These are phyloP conservation scores for Lacanobia wlatinum DNA, from an alignment of 2,888 invertebrate genomes.

Conservation along the genomic window DNA sequence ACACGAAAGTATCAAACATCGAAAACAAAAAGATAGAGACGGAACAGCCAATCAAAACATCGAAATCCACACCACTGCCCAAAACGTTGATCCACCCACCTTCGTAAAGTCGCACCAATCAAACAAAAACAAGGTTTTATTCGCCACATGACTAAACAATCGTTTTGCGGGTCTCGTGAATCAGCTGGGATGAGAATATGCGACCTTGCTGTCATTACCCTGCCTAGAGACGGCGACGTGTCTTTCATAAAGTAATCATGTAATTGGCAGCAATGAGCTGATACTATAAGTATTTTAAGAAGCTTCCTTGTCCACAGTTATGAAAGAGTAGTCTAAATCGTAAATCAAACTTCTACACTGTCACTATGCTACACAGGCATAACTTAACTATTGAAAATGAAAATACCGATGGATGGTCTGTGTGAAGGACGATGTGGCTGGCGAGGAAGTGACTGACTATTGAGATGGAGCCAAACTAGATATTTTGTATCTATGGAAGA, in stretches of 20 bases:
- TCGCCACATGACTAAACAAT: slow-evolving; percentile 58
- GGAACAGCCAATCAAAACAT: slow-evolving; percentile 10
- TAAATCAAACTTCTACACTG: not conserved
- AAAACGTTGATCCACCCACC: slow-evolving; percentile 35
- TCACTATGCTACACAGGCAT: no score
- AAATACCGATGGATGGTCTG: no score
- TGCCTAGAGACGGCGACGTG: slow-evolving; percentile 22
- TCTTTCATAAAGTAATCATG: slow-evolving; percentile 23
- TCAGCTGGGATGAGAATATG: slow-evolving; percentile 61
- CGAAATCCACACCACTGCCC: slow-evolving; percentile 32
- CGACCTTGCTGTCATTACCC: slow-evolving; percentile 57
- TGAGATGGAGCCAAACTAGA: no score
- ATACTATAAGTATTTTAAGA: slow-evolving; percentile 21
- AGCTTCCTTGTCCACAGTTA: not conserved
- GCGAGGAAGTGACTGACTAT: no score
- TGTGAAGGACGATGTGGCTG: no score
- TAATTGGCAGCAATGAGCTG: slow-evolving; percentile 31
- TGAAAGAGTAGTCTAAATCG: not conserved
- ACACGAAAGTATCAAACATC: not conserved
- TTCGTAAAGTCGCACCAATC: slow-evolving; percentile 16
- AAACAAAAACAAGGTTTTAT: slow-evolving; percentile 44
- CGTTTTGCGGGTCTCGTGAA: slow-evolving; percentile 53
- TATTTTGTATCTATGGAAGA: no score
- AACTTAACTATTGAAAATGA: no score
- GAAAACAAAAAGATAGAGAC: not conserved